A percentile compares a stretch with the other conserved stretches of the same genome.
phyloP scores from a whole-genome alignment of 2,797 vertebrate genomes.

The Phalloptychus januarius region DNA sequence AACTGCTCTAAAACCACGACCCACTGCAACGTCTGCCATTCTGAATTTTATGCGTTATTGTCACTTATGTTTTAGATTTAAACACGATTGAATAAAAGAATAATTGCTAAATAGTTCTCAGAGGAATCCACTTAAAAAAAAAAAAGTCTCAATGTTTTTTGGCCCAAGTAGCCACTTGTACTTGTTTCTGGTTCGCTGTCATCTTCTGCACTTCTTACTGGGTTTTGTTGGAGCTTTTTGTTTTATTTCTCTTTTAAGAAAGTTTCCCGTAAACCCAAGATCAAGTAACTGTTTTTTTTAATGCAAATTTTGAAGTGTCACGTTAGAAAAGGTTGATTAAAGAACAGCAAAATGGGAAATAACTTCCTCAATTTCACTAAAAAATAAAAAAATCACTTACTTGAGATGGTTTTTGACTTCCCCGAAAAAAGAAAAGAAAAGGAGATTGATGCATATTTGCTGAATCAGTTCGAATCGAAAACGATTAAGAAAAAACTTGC shows the following conservation, averaged over 20 bases:
- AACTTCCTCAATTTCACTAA: too few species aligned
- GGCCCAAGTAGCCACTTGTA: background rate
- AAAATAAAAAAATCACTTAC: too few species aligned
- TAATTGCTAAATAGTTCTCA: background rate
- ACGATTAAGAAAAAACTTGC: too few species aligned
- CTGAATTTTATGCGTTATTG: constrained; percentile 22
- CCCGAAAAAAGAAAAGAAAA: too few species aligned
- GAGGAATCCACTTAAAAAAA: background rate
- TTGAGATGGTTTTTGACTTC: too few species aligned
- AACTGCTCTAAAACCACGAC: constrained; percentile 7
- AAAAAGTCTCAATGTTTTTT: background rate
- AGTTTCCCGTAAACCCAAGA: background rate
- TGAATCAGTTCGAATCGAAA: too few species aligned
- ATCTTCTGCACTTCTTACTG: background rate
- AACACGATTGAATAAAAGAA: background rate
- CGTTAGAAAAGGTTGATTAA: too few species aligned
- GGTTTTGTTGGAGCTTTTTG: background rate
- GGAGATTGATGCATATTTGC: too few species aligned
- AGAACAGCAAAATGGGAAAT: too few species aligned
- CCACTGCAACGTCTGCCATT: constrained; percentile 5
- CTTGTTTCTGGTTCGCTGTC: background rate
- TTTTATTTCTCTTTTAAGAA: background rate
- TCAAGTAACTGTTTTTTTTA: background rate
- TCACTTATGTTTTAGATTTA: background rate
- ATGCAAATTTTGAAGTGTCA: too few species aligned